These are phyloP conservation scores for Haemorhous mexicanus DNA, from an alignment of 2,113 vertebrate species.

Conservation along the genomic window DNA sequence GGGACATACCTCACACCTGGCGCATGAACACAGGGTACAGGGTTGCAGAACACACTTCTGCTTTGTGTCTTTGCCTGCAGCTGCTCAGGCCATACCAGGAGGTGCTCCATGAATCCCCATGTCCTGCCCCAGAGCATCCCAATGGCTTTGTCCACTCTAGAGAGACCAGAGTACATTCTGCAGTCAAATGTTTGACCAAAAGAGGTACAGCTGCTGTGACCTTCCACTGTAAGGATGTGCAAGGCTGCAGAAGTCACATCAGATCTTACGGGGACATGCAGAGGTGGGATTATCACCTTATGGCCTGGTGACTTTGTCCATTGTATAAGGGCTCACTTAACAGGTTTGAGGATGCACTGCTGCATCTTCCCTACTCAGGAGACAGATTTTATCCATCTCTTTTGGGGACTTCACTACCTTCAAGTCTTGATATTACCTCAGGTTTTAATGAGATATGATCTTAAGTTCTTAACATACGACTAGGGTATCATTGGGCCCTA, in stretches of 20 bases:
- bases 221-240: not conserved
- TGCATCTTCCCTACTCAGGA: too few species aligned
- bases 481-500: fast-evolving
- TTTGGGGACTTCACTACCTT: not conserved
- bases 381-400: not conserved
- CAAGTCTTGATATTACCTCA: not conserved
- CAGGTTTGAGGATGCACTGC: not conserved
- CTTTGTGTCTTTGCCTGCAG: not conserved
- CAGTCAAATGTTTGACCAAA: too few species aligned
- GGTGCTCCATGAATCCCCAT: fast-evolving
- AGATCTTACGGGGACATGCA: not conserved
- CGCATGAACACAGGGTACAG: fast-evolving
- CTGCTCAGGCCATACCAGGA: not conserved
- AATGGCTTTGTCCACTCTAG: not conserved
- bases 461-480: not conserved
- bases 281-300: not conserved
- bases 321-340: not conserved
- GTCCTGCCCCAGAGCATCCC: not conserved
- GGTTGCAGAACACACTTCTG: not conserved
- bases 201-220: not conserved
- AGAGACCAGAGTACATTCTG: too few species aligned
- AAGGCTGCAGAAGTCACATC: too few species aligned
- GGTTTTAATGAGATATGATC: not conserved
- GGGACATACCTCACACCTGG: fast-evolving
- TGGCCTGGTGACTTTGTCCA: fast-evolving